Conservation (phyloP, 2,888 invertebrate species). For the Pogonocherus hispidulus region DNA sequence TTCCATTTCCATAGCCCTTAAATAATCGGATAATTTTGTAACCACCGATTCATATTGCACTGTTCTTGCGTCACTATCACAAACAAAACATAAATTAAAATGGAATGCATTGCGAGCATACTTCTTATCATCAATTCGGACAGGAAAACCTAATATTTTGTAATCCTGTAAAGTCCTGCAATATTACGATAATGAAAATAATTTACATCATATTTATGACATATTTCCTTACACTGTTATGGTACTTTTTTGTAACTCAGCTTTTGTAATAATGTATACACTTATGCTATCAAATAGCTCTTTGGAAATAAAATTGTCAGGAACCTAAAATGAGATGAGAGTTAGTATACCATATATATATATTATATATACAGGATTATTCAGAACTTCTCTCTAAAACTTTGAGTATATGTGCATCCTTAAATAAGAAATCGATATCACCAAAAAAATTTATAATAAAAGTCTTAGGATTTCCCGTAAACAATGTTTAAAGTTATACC, state of each 20-base stretch:
- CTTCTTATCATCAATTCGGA: conserved; percentile 88
- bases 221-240: conserved; percentile 84
- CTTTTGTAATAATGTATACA: conserved; percentile 95
- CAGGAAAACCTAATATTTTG: conserved; percentile 94
- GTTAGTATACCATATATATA: not conserved
- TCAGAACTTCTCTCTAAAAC: no score
- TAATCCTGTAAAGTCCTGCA: conserved; percentile 79
- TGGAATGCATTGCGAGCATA: conserved; percentile 95
- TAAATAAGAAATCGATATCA: no score
- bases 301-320: conserved; percentile 91
- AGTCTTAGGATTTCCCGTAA: no score
- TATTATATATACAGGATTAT: no score
- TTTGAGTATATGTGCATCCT: no score
- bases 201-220: conserved; percentile 9
- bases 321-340: conserved; percentile 75
- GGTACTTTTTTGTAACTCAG: conserved; percentile 89
- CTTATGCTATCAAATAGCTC: conserved; percentile 95
- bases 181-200: conserved; percentile 39
- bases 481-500: no score
- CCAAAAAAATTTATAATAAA: no score
- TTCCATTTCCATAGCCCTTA: conserved; percentile 91
- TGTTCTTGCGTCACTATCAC: conserved; percentile 89
- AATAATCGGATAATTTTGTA: conserved; percentile 92
- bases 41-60: conserved; percentile 95
- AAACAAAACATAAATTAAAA: conserved; percentile 96